These are phyloP conservation scores for Geothlypis trichas DNA, from an alignment of 2,113 vertebrate species.

Conservation along the genomic window DNA sequence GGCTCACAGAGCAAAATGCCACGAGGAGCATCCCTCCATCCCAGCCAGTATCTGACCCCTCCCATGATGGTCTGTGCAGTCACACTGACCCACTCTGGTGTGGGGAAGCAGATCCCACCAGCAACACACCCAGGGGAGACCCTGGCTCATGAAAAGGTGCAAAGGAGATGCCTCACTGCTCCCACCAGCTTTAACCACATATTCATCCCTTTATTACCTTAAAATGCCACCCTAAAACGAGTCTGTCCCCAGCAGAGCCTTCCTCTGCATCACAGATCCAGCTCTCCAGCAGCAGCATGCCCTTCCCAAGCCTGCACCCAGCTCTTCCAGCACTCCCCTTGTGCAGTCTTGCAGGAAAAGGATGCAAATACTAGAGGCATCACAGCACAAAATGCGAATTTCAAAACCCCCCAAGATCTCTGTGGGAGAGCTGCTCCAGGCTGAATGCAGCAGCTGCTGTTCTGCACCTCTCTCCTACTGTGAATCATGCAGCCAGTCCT, in stretches of 20 bases:
- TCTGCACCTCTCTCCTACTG: neutral
- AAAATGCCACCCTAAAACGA: neutral
- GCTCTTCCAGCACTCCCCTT: neutral
- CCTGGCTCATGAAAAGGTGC: neutral
- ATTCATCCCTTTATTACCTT: neutral
- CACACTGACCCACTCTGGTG: neutral
- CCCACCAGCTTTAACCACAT: neutral
- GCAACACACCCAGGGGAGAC: neutral
- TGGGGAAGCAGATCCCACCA: neutral
- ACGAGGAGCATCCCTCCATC: neutral
- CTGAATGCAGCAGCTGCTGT: neutral
- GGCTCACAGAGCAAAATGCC: neutral
- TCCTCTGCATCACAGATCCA: neutral
- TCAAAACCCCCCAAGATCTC: neutral
- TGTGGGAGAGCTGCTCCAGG: neutral
- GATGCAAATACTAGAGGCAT: neutral
- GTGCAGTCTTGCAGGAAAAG: fast-evolving
- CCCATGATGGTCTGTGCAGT: fast-evolving
- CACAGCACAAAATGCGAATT: neutral
- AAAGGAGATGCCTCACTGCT: neutral
- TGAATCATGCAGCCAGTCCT: neutral
- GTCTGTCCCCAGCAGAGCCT: neutral
- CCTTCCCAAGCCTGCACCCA: neutral
- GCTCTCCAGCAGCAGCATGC: neutral
- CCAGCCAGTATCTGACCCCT: neutral